Evolutionary conservation across 1,140 invertebrate species (phyloP), one percentile per base, ranked within the genome.

Genomic region (Epicauta chinensis): DNA sequence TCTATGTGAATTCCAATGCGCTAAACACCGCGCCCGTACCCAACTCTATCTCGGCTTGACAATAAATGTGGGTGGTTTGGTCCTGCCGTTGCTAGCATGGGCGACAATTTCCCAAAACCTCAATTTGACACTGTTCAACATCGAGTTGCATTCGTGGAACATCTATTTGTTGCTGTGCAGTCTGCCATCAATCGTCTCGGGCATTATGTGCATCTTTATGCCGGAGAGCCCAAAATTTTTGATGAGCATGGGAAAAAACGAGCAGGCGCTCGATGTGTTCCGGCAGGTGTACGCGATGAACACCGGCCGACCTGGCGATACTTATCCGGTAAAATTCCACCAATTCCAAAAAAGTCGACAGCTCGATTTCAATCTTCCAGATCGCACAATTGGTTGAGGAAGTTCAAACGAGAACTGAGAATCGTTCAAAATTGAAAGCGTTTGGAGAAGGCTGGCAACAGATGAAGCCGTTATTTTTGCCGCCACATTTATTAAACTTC

Each of bases 191-290:
- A 59, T 89, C 0, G 53, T 83, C 2, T 79, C 81, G 5, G 79
- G 78, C 1, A 38, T 80, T 9, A 68, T 78, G 0, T 77, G 87
- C 41, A 71, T 77, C 35, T 59, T 59, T 31, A 15, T 52, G 17
- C 82, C 85, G 1, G 89, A 91, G 65, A 89, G 85, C 62, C 87
- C 88, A 4, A 89, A 89, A 67, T 90, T 86, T 66, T 69, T 89
- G 0, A 84, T 91, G 78, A 80, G 81, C 0, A 73, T 78, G 57
- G 82, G 83, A 44, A 75, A 78, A 43, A 83, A 82, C 50, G 72
- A 79, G 0, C 82, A 86, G 55, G 83, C 85, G 1, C 61, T 85
- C 35, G 49, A 71, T 30, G 70, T 84, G 2, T 81, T 86, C 46
- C 61, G 63, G 29, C 71, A 56, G 17, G 80, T 85, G 15, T 84